Evolutionary conservation across 2,113 vertebrate genomes (phyloP).

Genomic region (Apistogramma diplotaenia): DNA sequence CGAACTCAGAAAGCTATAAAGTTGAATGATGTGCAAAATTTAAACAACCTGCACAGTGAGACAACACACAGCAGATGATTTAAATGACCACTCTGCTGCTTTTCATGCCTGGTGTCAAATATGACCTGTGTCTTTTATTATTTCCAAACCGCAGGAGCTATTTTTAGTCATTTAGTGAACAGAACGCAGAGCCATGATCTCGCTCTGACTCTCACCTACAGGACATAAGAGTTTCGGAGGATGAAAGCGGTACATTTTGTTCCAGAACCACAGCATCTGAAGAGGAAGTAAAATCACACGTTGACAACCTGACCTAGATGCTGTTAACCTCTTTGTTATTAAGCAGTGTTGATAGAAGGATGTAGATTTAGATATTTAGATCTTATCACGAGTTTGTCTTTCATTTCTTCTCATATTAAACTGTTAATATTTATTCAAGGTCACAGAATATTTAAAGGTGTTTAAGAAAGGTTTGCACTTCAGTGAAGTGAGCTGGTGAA

Average conservation of each 20-base stretch:
- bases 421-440: neutral
- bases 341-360: neutral
- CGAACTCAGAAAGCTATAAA: constrained; percentile 39
- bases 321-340: neutral
- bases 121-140: neutral
- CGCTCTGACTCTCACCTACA: neutral
- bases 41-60: constrained; percentile 8
- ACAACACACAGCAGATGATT: neutral
- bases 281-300: constrained; percentile 33
- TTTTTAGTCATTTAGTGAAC: neutral
- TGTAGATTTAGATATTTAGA: neutral
- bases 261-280: constrained; percentile 29
- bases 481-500: neutral
- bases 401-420: neutral
- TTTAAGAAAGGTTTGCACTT: neutral
- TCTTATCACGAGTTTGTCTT: neutral
- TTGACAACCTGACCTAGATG: neutral
- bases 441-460: neutral
- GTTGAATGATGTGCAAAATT: constrained; percentile 40
- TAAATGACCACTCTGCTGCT: neutral
- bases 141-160: neutral
- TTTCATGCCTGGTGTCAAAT: constrained; percentile 2
- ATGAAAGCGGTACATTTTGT: constrained; percentile 51
- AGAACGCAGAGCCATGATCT: neutral
- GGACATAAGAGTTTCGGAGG: neutral